These are phyloP conservation scores for Hylia prasina DNA, from an alignment of 2,113 vertebrate genomes.

Conservation along the genomic window DNA sequence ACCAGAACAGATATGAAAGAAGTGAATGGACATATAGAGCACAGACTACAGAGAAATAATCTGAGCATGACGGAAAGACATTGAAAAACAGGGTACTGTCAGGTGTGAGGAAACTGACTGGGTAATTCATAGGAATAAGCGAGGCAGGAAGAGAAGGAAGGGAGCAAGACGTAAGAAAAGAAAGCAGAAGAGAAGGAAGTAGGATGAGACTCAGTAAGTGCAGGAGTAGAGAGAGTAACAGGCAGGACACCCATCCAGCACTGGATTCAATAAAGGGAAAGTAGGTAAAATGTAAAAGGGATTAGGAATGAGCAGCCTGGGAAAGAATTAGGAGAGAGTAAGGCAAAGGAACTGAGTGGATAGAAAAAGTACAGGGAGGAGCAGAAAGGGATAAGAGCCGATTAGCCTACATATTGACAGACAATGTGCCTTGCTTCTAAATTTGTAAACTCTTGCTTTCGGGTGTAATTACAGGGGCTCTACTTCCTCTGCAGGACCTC, in stretches of 20 bases:
- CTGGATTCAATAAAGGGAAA: not conserved
- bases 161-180: not conserved
- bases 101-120: not conserved
- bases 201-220: not conserved
- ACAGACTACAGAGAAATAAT: not conserved
- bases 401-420: slow-evolving; percentile 46
- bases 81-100: not conserved
- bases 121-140: not conserved
- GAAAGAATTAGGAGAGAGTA: not conserved
- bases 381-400: slow-evolving; percentile 29
- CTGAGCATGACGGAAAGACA: not conserved
- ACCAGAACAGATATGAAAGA: not conserved
- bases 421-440: not conserved
- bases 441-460: not conserved
- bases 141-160: not conserved
- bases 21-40: not conserved
- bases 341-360: not conserved
- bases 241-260: not conserved
- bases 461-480: not conserved
- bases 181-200: not conserved
- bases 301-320: slow-evolving; percentile 29
- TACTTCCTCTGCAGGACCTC: not conserved
- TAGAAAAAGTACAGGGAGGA: slow-evolving; percentile 17
- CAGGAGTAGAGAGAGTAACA: not conserved
- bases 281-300: slow-evolving; percentile 19